These are phyloP conservation scores for Temnothorax unifasciatus DNA, from an alignment of 2,888 invertebrate genomes.

Conservation along the genomic window DNA sequence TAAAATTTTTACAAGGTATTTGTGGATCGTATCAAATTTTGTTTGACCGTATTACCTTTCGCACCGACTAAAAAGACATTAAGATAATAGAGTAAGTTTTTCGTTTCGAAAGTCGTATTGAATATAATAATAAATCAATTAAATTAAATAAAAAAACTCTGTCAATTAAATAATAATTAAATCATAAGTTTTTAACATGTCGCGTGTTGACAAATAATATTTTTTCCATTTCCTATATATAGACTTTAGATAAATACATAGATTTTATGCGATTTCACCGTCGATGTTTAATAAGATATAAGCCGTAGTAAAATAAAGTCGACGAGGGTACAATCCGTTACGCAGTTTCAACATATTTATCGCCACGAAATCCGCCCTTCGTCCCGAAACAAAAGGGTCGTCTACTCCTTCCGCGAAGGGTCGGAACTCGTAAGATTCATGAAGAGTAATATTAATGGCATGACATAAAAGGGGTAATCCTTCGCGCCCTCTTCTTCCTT, in stretches of 20 bases:
- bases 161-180: neutral
- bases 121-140: slow-evolving; percentile 16
- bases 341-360: slow-evolving; percentile 34
- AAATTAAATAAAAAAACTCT: slow-evolving; percentile 21
- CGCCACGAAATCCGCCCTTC: neutral
- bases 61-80: neutral
- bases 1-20: neutral
- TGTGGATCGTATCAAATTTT: neutral
- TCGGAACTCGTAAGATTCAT: slow-evolving; percentile 67
- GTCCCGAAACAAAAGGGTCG: slow-evolving; percentile 39
- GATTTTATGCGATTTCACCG: neutral
- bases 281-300: neutral
- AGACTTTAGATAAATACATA: neutral
- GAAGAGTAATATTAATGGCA: slow-evolving; percentile 81
- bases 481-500: slow-evolving; percentile 51
- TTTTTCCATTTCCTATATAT: neutral
- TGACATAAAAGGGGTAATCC: slow-evolving; percentile 77
- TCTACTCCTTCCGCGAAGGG: slow-evolving; percentile 4
- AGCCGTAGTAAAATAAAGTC: slow-evolving; percentile 18
- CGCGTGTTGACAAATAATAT: neutral
- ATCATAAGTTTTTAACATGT: neutral
- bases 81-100: neutral
- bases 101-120: neutral
- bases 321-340: neutral
- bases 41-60: neutral